A percentile compares a stretch with the other conserved stretches of the same genome.
Evolutionary conservation across 2,888 invertebrate species (phyloP).

Genomic region (Aleiodes leptofemur): DNA sequence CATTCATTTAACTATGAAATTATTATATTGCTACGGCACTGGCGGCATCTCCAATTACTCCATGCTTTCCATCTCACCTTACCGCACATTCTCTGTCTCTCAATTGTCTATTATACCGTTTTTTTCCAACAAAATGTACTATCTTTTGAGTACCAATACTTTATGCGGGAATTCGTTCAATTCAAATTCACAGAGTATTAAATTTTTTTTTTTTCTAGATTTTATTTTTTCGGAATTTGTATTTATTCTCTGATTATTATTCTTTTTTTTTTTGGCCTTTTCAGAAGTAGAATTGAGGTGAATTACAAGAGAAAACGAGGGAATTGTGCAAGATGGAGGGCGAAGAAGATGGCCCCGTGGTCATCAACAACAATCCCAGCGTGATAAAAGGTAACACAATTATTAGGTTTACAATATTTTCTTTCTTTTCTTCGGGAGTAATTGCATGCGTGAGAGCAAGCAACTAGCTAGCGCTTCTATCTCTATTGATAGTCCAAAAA

Average conservation of each 20-base stretch:
- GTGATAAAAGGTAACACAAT: constrained; percentile 68
- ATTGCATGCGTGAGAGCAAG: no score
- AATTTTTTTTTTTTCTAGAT: not conserved
- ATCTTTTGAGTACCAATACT: constrained; percentile 34
- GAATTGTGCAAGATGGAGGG: constrained; percentile 68
- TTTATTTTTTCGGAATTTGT: no score
- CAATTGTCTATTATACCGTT: constrained; percentile 17
- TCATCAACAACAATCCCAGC: constrained; percentile 70
- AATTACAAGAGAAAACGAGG: constrained; percentile 11
- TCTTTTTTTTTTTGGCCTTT: constrained; percentile 21
- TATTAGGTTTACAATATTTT: not conserved
- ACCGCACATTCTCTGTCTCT: constrained; percentile 22
- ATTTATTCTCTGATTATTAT: no score
- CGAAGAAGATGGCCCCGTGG: constrained; percentile 70
- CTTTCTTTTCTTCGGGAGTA: no score
- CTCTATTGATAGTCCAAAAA: not conserved
- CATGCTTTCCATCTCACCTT: constrained; percentile 53
- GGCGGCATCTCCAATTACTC: constrained; percentile 62
- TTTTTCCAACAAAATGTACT: constrained; percentile 9
- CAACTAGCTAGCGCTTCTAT: no score
- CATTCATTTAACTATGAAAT: no score
- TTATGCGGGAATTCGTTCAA: constrained; percentile 62
- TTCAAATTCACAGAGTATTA: constrained; percentile 52
- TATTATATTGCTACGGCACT: constrained; percentile 55
- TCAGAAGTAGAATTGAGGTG: constrained; percentile 25